These are phyloP conservation scores for Cenopis cana DNA, from an alignment of 2,888 invertebrate species.

Conservation along the genomic window DNA sequence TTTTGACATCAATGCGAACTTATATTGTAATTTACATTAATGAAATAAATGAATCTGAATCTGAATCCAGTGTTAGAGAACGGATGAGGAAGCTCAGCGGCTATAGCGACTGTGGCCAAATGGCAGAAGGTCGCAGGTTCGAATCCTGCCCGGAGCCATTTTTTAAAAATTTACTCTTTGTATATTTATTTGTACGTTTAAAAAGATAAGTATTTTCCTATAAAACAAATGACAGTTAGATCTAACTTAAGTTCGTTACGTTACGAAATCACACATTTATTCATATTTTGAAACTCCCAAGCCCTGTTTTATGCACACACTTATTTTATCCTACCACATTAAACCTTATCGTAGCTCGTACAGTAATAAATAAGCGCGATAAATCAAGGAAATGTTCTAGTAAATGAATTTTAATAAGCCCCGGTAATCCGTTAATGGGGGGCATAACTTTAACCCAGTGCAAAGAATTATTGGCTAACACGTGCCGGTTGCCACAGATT, in stretches of 20 bases:
- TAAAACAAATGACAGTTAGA: not conserved
- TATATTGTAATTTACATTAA: too few relatives aligned
- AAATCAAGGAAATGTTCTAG: slow-evolving; percentile 37
- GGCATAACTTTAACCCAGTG: slow-evolving; percentile 32
- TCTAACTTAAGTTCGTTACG: too few relatives aligned
- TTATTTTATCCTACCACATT: slow-evolving; percentile 14
- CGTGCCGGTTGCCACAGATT: slow-evolving; percentile 17
- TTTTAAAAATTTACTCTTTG: too few relatives aligned
- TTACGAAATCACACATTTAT: not conserved
- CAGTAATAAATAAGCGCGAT: slow-evolving; percentile 30
- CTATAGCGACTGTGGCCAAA: too few relatives aligned
- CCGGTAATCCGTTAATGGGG: slow-evolving; percentile 40
- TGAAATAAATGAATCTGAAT: too few relatives aligned
- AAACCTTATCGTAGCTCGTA: slow-evolving; percentile 22
- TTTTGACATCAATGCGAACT: too few relatives aligned
- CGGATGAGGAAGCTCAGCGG: too few relatives aligned
- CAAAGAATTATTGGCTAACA: slow-evolving; percentile 40
- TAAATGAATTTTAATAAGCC: slow-evolving; percentile 44
- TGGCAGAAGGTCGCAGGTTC: too few relatives aligned
- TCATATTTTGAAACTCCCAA: not conserved
- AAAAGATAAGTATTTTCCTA: not conserved
- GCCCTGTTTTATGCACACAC: not conserved
- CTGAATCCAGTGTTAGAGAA: too few relatives aligned
- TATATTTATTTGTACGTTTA: too few relatives aligned
- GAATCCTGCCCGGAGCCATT: too few relatives aligned